Conservation (phyloP, 1,140 invertebrate species). For the Stenopsyche tienmushanensis region DNA sequence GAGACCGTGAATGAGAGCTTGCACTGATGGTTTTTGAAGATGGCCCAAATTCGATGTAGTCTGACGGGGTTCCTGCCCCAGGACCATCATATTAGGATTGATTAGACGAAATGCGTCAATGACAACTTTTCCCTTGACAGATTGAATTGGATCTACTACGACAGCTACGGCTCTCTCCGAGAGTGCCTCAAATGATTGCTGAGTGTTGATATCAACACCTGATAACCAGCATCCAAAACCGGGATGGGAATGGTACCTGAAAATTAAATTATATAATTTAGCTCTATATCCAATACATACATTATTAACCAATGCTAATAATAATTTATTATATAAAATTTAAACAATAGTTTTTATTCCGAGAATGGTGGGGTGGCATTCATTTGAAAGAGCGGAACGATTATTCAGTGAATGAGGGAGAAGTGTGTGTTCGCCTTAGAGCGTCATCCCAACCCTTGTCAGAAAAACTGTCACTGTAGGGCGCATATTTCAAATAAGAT, state of each 20-base stretch:
- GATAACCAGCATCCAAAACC: constrained; percentile 99
- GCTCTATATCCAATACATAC: no score
- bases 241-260: constrained; percentile 94
- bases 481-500: no score
- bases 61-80: constrained; percentile 97
- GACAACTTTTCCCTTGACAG: constrained; percentile 96
- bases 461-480: no score
- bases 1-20: constrained; percentile 97
- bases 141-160: constrained; percentile 99
- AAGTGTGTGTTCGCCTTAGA: no score
- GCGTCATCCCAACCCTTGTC: no score
- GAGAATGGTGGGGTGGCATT: no score
- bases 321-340: no score
- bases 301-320: no score
- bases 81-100: constrained; percentile 98
- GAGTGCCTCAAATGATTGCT: constrained; percentile 98
- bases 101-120: constrained; percentile 96
- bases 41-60: constrained; percentile 99
- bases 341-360: no score
- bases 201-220: constrained; percentile 99
- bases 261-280: background rate
- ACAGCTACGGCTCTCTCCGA: constrained; percentile 98
- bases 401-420: no score
- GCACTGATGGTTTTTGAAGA: constrained; percentile 98
- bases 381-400: no score